Evolutionary conservation across 2,888 invertebrate genomes (phyloP), one percentile per base, ranked within the genome.

Genomic region (Temnothorax unifasciatus): DNA sequence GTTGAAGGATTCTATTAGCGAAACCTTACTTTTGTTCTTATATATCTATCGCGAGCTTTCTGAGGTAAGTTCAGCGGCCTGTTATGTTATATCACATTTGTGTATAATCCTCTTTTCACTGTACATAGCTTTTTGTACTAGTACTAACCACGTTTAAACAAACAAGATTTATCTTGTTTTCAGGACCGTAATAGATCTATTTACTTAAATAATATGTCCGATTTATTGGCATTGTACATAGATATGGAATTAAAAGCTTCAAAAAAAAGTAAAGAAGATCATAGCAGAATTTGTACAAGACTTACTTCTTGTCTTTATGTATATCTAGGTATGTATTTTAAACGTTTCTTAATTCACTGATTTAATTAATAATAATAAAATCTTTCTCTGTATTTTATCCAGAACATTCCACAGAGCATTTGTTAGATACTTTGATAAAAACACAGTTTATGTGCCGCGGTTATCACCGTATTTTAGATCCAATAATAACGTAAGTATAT

Each of bases 241-340:
- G 95, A 95, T 85, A 93, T 95, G 93, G 95, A 95, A 92, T 91
- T 95, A 64, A 94, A 95, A 87, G 94, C 95, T 91, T 95, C 90
- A 92, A 94, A 90, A 90, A 92, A 91, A 79, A 93, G 90, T 29
- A 92, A 82, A 83, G 94, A 94, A 77, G 90, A 92, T 84, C 89
- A 89, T 81, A 90, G 88, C 64, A 92, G 91, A 90, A 93, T 95
- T 86, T 93, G 93, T 64, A 92, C 92, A 66, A 93, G 94, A 81
- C 88, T 95, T 66, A 92, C 91, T 61, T 93, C 93, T 73, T 92
- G 92, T 74, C 92, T 95, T 81, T 92, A 91, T 83, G 83, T 94
- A 89, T 94, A 93, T 89, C 89, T 95, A 82, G 94, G 95, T 95
- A 89, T 84, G 85, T 85, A 69, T 57, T 64, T n/a, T 29, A 77